phyloP scores from a whole-genome alignment of 2,113 vertebrate species.

The Coracopsis vasa region DNA sequence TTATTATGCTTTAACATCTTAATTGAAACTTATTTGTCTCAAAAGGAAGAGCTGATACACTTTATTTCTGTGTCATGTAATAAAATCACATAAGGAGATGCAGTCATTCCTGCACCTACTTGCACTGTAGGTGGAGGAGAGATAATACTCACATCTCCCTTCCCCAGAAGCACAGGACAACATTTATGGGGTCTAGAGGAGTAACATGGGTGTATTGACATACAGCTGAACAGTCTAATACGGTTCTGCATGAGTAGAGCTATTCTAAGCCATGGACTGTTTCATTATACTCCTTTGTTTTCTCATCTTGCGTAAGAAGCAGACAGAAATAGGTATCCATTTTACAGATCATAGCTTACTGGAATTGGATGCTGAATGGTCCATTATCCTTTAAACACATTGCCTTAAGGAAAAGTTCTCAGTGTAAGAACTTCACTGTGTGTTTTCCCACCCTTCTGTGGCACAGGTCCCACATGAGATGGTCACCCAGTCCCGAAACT shows the following conservation, averaged over 20 bases:
- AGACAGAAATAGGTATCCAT: background rate
- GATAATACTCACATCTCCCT: background rate
- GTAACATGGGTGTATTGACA: background rate
- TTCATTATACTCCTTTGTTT: background rate
- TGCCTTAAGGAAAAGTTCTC: background rate
- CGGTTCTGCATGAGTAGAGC: background rate
- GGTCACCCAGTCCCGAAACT: constrained; percentile 89
- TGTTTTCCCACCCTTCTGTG: background rate
- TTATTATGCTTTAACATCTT: background rate
- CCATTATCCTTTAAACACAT: background rate
- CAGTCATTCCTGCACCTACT: background rate
- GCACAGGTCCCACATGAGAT: constrained; percentile 91
- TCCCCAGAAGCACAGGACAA: background rate
- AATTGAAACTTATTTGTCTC: background rate
- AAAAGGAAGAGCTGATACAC: background rate
- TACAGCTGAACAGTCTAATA: background rate
- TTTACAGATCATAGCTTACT: background rate
- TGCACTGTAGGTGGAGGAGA: background rate
- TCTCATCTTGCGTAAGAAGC: background rate
- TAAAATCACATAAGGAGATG: background rate
- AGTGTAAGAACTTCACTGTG: background rate
- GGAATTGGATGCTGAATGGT: background rate
- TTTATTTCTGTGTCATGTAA: background rate
- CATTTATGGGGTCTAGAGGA: background rate
- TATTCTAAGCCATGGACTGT: background rate